Conservation (phyloP, 1,140 invertebrate species). For the Schlechtendalia chinensis region DNA sequence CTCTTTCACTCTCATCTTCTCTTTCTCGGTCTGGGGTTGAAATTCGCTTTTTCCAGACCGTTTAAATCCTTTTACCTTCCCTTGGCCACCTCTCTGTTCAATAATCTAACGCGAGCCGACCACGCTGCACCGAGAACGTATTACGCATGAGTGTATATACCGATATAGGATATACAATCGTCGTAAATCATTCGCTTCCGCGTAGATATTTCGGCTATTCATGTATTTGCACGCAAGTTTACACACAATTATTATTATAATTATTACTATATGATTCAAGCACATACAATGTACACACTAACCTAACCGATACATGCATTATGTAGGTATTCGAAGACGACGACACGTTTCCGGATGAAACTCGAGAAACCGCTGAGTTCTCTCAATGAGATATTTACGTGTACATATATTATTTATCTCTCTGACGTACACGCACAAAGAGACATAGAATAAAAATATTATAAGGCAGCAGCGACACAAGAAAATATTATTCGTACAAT, state of each 20-base stretch:
- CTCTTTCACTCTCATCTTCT: no score
- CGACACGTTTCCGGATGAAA: not conserved
- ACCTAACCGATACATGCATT: not conserved
- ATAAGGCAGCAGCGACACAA: no score
- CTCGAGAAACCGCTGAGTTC: no score
- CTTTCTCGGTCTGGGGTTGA: not conserved
- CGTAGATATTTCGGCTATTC: not conserved
- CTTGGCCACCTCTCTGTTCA: no score
- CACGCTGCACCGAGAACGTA: not conserved
- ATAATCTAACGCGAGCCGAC: not conserved
- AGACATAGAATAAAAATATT: no score
- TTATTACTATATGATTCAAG: not conserved
- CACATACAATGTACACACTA: no score
- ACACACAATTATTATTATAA: not conserved
- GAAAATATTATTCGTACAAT: no score
- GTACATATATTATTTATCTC: no score
- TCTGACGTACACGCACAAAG: no score
- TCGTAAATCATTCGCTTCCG: conserved; percentile 16
- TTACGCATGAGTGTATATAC: not conserved
- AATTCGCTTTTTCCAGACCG: conserved; percentile 29
- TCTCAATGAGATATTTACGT: no score
- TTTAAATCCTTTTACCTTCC: conserved; percentile 29
- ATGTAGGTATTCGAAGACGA: not conserved
- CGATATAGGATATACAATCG: not conserved
- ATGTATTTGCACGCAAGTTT: not conserved